These are phyloP conservation scores for Furcula furcula DNA, from an alignment of 2,888 invertebrate genomes.

Conservation along the genomic window DNA sequence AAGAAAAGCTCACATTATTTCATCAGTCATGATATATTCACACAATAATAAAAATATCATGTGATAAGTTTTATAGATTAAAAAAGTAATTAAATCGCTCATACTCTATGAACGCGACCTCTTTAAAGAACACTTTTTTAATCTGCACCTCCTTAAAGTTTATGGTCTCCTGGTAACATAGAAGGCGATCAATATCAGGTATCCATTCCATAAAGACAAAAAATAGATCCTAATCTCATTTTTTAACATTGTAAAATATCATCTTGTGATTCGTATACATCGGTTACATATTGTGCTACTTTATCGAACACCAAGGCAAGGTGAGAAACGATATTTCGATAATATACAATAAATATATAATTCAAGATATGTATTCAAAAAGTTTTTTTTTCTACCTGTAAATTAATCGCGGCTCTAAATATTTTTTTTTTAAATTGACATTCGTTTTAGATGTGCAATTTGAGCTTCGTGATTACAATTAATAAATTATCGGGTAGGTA, in stretches of 20 bases:
- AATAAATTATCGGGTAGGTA: conserved; percentile 55
- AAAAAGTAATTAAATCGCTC: conserved; percentile 26
- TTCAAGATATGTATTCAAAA: conserved; percentile 74
- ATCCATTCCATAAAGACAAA: conserved; percentile 59
- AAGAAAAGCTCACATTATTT: conserved; percentile 61
- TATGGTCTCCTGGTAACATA: conserved; percentile 66
- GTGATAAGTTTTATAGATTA: conserved; percentile 44
- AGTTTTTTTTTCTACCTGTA: conserved; percentile 66
- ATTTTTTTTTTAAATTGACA: conserved; percentile 60
- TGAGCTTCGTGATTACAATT: conserved; percentile 54
- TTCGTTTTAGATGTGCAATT: conserved; percentile 63
- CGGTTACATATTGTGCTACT: conserved; percentile 80
- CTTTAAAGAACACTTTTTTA: conserved; percentile 16
- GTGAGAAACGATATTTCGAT: conserved; percentile 64
- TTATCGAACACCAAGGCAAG: conserved; percentile 79
- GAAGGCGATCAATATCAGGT: conserved; percentile 72
- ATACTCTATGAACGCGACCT: conserved; percentile 24
- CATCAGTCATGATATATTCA: conserved; percentile 64
- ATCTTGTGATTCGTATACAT: conserved; percentile 78
- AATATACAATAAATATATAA: conserved; percentile 65
- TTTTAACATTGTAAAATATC: conserved; percentile 79
- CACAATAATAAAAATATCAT: conserved; percentile 51
- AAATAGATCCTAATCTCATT: conserved; percentile 75
- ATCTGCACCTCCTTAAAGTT: conserved; percentile 42
- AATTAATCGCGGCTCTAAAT: conserved; percentile 54